A percentile compares a stretch with the other conserved stretches of the same genome.
These are phyloP conservation scores for Potorous gilbertii DNA, from an alignment of 2,797 vertebrate species.

Conservation along the genomic window DNA sequence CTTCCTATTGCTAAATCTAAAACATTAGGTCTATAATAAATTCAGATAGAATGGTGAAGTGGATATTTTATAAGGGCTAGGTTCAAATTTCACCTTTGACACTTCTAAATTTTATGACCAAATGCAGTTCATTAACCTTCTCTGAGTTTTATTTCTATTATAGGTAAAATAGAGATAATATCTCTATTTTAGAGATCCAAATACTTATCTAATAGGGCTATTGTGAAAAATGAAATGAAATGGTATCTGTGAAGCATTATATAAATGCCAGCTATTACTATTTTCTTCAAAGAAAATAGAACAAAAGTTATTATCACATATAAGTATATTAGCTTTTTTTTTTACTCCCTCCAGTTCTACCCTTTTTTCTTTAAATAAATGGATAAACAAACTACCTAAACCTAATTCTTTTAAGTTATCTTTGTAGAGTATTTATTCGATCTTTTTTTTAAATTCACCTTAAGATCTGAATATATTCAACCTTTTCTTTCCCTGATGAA, in stretches of 20 bases:
- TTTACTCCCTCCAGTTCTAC: background rate
- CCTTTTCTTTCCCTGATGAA: background rate
- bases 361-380: background rate
- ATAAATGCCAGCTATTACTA: background rate
- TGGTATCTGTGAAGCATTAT: background rate
- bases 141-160: background rate
- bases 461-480: background rate
- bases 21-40: background rate
- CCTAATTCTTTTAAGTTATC: background rate
- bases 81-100: background rate
- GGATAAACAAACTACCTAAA: background rate
- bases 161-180: background rate
- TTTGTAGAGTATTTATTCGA: slow-evolving; percentile 18
- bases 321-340: background rate
- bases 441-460: background rate
- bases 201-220: background rate
- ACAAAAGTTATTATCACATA: background rate
- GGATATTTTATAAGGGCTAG: background rate
- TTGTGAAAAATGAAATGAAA: background rate
- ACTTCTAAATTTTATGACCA: background rate
- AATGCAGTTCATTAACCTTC: background rate
- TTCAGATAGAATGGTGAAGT: background rate
- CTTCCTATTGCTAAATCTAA: slow-evolving; percentile 1
- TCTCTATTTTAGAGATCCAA: too few relatives aligned
- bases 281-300: background rate